Percentiles rank a stretch among this genome's conserved stretches.
Conservation (phyloP, 2,888 invertebrate genomes). For the Amblyteles armatorius region DNA sequence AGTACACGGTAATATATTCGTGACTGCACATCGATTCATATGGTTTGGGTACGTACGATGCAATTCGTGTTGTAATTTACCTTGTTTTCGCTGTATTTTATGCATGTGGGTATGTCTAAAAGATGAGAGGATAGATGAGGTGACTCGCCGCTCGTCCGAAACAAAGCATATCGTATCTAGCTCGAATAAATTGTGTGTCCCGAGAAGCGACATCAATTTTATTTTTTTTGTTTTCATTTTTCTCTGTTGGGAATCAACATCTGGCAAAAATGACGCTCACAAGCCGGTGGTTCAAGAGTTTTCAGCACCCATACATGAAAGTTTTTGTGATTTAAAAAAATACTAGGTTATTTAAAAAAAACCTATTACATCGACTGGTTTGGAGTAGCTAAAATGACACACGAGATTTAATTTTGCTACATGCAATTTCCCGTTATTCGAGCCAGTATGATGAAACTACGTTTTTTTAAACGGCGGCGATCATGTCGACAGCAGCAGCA, state of each 20-base stretch:
- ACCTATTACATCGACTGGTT: too few species aligned
- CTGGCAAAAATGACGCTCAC: not conserved
- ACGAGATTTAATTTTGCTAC: too few species aligned
- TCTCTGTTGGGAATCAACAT: not conserved
- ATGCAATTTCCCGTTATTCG: too few species aligned
- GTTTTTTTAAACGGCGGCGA: conserved; percentile 17
- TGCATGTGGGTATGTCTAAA: not conserved
- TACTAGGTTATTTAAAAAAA: too few species aligned
- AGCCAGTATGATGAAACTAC: not conserved
- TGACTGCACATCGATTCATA: conserved; percentile 1
- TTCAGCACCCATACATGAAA: too few species aligned
- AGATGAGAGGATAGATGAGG: not conserved
- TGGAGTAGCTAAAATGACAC: too few species aligned
- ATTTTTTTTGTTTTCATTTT: not conserved
- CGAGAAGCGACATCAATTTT: not conserved
- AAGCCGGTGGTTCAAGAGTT: too few species aligned
- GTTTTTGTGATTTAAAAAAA: too few species aligned
- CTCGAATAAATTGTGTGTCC: not conserved
- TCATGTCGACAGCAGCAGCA: conserved; percentile 27
- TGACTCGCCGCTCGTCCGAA: not conserved
- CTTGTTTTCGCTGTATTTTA: conserved; percentile 7
- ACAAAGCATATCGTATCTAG: not conserved
- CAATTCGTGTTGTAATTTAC: not conserved
- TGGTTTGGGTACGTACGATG: not conserved
- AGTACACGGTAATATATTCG: not conserved